phyloP scores from a whole-genome alignment of 2,888 invertebrate species.

The Electrophaes corylata region DNA sequence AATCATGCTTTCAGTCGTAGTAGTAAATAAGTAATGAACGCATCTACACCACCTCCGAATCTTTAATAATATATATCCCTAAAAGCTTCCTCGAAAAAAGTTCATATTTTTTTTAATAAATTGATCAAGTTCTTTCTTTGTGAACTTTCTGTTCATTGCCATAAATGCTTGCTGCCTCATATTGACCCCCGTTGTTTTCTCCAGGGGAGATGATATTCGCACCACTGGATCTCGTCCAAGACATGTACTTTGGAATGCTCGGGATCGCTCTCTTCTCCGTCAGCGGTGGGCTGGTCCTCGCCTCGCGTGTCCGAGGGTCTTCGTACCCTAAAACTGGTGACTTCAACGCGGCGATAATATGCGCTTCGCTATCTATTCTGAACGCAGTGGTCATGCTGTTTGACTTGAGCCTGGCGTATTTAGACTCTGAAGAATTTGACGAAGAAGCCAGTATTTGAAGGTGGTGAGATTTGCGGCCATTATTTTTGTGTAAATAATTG shows the following conservation, averaged over 20 bases:
- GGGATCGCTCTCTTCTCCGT: slow-evolving; percentile 65
- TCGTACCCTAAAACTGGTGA: slow-evolving; percentile 67
- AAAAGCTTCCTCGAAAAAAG: slow-evolving; percentile 5
- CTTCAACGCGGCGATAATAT: slow-evolving; percentile 52
- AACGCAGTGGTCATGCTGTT: slow-evolving; percentile 69
- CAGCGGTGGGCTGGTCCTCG: slow-evolving; percentile 64
- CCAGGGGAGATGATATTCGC: slow-evolving; percentile 76
- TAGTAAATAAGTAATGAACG: slow-evolving; percentile 13
- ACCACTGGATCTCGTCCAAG: slow-evolving; percentile 76
- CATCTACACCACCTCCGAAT: slow-evolving; percentile 28
- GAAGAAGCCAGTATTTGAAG: slow-evolving; percentile 71
- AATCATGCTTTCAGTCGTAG: slow-evolving; percentile 14
- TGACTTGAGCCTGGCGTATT: slow-evolving; percentile 71
- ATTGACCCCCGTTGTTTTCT: slow-evolving; percentile 49
- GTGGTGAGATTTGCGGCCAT: slow-evolving; percentile 38
- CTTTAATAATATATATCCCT: slow-evolving; percentile 18
- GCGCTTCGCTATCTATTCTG: slow-evolving; percentile 59
- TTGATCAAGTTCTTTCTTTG: neutral
- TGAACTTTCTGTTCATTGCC: neutral
- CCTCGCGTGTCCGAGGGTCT: slow-evolving; percentile 52
- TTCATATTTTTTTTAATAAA: slow-evolving; percentile 1
- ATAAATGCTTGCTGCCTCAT: slow-evolving; percentile 4
- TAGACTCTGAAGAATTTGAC: slow-evolving; percentile 77
- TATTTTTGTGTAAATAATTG: slow-evolving; percentile 3
- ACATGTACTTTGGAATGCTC: slow-evolving; percentile 73